Conservation (phyloP, 2,797 vertebrate genomes). For the Halcyon leucocephala region DNA sequence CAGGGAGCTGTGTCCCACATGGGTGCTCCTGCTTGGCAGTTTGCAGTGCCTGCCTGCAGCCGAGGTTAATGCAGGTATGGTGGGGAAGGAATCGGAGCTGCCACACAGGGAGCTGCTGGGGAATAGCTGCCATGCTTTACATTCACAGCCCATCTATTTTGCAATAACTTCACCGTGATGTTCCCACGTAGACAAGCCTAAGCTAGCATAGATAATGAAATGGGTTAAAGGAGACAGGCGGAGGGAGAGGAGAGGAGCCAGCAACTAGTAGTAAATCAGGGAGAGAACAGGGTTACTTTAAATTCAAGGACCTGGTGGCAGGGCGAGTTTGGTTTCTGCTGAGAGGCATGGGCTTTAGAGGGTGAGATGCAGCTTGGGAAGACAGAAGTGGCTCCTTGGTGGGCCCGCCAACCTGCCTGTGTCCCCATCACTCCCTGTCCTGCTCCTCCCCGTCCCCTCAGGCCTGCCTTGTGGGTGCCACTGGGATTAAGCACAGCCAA, state of each 20-base stretch:
- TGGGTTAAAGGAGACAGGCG: slow-evolving; percentile 69
- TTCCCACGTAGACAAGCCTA: slow-evolving; percentile 72
- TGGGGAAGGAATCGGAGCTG: background rate
- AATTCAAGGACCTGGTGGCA: slow-evolving; percentile 48
- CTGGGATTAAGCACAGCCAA: background rate
- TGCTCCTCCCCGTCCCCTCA: accelerated
- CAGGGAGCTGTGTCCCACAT: background rate
- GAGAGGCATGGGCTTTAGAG: background rate
- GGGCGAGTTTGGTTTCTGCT: background rate
- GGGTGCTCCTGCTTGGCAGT: background rate
- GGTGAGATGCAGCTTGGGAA: background rate
- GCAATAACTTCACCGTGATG: slow-evolving; percentile 63
- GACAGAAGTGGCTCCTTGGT: background rate
- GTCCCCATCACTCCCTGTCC: background rate
- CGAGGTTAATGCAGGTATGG: background rate
- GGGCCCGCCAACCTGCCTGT: background rate
- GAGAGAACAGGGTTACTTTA: slow-evolving; percentile 40
- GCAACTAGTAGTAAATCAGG: slow-evolving; percentile 59
- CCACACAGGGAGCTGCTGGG: slow-evolving; percentile 26
- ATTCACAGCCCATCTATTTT: slow-evolving; percentile 71
- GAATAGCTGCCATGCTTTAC: slow-evolving; percentile 47
- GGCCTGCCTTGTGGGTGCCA: background rate
- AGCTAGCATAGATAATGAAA: slow-evolving; percentile 73
- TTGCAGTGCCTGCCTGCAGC: background rate
- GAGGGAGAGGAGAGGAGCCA: slow-evolving; percentile 61